These are phyloP conservation scores for Tachuris rubrigastra DNA, from an alignment of 2,113 vertebrate species.

Conservation along the genomic window DNA sequence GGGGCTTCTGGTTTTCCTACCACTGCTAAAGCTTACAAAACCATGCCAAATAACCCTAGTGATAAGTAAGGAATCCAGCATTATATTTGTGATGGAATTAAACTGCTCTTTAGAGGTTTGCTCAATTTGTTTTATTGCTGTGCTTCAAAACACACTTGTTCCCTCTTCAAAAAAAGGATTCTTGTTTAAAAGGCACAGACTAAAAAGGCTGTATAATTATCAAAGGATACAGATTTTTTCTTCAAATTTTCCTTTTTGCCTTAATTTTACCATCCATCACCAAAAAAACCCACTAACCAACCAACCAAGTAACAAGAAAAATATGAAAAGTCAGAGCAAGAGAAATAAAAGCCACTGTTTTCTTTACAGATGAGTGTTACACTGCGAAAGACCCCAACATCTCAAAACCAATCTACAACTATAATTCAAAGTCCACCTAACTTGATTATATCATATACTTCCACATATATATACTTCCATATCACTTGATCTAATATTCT, in stretches of 20 bases:
- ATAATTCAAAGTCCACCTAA: not conserved
- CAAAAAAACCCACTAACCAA: not conserved
- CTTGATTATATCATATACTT: too few relatives aligned
- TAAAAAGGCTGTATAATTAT: not conserved
- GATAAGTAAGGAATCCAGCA: not conserved
- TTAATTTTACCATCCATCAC: not conserved
- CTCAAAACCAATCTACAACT: not conserved
- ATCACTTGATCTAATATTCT: not conserved
- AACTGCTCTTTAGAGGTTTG: not conserved
- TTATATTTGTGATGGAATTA: not conserved
- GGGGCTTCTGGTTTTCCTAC: not conserved
- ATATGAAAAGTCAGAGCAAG: not conserved
- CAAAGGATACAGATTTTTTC: fast-evolving
- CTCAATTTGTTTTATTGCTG: not conserved
- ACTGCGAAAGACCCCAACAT: not conserved
- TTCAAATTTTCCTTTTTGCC: not conserved
- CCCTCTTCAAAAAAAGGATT: not conserved
- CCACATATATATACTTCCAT: fast-evolving
- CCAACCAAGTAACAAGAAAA: not conserved
- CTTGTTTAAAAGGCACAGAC: not conserved
- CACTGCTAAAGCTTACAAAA: not conserved
- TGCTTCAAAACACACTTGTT: not conserved
- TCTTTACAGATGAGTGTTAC: not conserved
- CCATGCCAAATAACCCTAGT: not conserved
- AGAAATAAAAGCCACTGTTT: not conserved